phyloP scores from a whole-genome alignment of 2,797 vertebrate genomes.

The Mustela erminea region DNA sequence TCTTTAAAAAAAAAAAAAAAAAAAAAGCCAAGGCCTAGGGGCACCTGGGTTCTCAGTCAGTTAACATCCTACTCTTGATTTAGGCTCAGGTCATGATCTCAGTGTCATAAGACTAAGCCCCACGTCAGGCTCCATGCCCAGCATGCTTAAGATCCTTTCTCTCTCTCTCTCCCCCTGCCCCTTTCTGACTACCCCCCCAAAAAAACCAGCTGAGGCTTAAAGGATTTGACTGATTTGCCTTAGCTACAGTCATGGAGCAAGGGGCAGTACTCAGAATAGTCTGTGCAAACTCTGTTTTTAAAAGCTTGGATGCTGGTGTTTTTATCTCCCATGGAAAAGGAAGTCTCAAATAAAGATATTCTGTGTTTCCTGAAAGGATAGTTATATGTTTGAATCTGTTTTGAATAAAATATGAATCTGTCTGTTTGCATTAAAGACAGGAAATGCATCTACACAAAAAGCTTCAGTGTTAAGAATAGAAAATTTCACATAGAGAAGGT shows the following conservation, averaged over 20 bases:
- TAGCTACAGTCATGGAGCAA: background rate
- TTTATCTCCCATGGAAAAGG: background rate
- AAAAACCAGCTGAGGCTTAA: background rate
- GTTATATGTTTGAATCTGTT: background rate
- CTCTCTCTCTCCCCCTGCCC: too few species aligned
- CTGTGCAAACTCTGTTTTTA: background rate
- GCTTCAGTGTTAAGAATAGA: slow-evolving; percentile 6
- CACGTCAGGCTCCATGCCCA: too few species aligned
- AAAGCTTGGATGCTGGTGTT: background rate
- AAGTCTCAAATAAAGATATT: background rate
- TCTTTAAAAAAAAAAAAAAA: too few species aligned
- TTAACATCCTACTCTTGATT: too few species aligned
- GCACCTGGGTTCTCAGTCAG: too few species aligned
- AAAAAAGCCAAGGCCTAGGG: too few species aligned
- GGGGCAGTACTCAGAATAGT: background rate
- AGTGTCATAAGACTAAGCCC: too few species aligned
- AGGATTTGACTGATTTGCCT: background rate
- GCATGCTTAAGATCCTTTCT: too few species aligned
- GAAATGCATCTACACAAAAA: background rate
- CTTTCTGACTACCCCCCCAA: fast-evolving
- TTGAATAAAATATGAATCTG: slow-evolving; percentile 13
- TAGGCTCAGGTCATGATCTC: too few species aligned
- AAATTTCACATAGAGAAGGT: background rate
- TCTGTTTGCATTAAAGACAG: background rate
- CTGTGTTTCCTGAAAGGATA: slow-evolving; percentile 24